Percentiles rank a stretch among this genome's conserved stretches.
Conservation (phyloP, 2,888 invertebrate species). For the Byasa hedistus region DNA sequence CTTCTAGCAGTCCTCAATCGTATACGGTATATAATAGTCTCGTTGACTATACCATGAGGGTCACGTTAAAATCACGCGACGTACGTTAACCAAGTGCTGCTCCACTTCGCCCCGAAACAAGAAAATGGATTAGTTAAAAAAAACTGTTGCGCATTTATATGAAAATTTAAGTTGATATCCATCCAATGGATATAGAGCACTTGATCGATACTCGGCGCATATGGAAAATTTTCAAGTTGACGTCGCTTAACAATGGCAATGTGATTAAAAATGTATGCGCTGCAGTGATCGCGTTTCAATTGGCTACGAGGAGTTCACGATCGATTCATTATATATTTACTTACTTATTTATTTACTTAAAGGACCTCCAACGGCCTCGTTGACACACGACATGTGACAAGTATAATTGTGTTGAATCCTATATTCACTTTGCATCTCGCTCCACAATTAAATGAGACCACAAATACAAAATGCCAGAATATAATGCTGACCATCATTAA, state of each 20-base stretch:
- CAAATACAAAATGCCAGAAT: too few species aligned
- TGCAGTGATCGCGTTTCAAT: conserved; percentile 2
- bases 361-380: too few species aligned
- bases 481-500: too few species aligned
- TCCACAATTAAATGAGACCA: too few species aligned
- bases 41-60: background rate
- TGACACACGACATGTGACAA: too few species aligned
- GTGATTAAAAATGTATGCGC: conserved; percentile 18
- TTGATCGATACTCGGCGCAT: background rate
- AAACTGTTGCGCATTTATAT: background rate
- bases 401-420: too few species aligned
- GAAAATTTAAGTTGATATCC: background rate
- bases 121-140: background rate
- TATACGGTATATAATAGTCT: background rate
- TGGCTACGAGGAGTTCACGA: conserved; percentile 8
- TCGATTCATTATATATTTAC: conserved; percentile 10
- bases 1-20: conserved; percentile 1
- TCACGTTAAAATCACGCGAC: conserved; percentile 3
- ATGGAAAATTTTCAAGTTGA: conserved; percentile 8
- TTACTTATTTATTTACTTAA: too few species aligned
- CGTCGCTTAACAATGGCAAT: conserved; percentile 8
- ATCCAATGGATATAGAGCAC: background rate
- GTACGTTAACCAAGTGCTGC: background rate
- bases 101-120: background rate
- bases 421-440: too few species aligned